Percentiles rank a stretch among this genome's conserved stretches.
Conservation (phyloP, 2,888 invertebrate species). For the Antitype chi region DNA sequence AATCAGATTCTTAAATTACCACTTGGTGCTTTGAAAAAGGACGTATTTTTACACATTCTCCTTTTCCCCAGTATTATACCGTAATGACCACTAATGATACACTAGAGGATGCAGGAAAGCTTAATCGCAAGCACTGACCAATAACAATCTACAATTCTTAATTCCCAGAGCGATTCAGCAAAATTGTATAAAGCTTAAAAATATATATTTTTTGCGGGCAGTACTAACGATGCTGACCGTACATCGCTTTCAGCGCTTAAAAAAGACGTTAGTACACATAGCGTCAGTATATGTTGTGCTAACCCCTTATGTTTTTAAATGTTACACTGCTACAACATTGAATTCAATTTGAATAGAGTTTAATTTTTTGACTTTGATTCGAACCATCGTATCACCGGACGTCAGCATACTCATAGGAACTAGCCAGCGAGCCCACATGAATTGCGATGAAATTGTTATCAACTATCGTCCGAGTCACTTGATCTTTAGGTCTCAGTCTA, state of each 20-base stretch:
- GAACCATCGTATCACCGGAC: too few species aligned
- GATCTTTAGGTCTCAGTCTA: too few species aligned
- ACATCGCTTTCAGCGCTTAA: constrained; percentile 53
- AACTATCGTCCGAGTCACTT: too few species aligned
- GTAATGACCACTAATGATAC: constrained; percentile 48
- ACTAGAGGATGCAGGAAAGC: constrained; percentile 9
- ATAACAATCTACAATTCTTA: constrained; percentile 41
- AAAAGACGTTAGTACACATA: constrained; percentile 65
- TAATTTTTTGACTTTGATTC: too few species aligned
- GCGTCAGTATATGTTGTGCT: too few species aligned
- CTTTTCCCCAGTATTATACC: not conserved
- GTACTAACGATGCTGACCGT: constrained; percentile 64
- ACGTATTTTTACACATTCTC: not conserved
- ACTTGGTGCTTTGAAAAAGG: not conserved
- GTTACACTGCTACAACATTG: too few species aligned
- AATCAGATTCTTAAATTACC: not conserved
- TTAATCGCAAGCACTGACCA: constrained; percentile 35
- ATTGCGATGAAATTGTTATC: too few species aligned
- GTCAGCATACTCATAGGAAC: too few species aligned
- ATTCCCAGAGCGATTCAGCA: constrained; percentile 33
- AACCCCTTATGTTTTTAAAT: too few species aligned
- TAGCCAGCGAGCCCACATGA: too few species aligned
- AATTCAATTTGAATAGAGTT: too few species aligned
- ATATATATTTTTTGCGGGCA: constrained; percentile 55
- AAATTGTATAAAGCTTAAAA: constrained; percentile 56